Conservation (phyloP, 2,113 vertebrate species). For the Rallus limicola region DNA sequence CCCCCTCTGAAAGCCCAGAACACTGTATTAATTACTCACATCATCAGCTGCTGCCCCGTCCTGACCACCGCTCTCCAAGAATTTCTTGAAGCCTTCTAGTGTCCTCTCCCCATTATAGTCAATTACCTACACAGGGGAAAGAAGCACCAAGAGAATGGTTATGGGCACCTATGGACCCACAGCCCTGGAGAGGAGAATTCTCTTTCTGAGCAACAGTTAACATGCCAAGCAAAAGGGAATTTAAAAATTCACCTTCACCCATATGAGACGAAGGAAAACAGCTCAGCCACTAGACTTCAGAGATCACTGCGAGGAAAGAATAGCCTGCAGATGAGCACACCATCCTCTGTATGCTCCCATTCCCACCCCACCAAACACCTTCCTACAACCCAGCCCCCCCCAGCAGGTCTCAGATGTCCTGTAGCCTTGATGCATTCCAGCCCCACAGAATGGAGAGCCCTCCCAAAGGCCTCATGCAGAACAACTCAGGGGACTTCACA, state of each 20-base stretch:
- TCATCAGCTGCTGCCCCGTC: constrained; percentile 90
- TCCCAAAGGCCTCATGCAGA: not conserved
- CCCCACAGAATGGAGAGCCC: not conserved
- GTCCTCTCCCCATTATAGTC: constrained; percentile 97
- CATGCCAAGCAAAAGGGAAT: constrained; percentile 66
- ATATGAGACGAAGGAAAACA: constrained; percentile 65
- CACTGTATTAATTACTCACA: constrained; percentile 54
- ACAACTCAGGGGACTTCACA: not conserved
- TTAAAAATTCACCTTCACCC: constrained; percentile 71
- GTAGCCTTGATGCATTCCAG: not conserved
- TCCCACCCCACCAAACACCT: not conserved
- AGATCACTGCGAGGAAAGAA: constrained; percentile 66
- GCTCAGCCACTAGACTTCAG: constrained; percentile 67
- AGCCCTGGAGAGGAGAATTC: constrained; percentile 34
- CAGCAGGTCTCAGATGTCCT: not conserved
- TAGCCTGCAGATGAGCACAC: constrained; percentile 63
- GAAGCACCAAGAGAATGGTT: not conserved
- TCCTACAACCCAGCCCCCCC: not conserved
- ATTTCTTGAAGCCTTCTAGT: constrained; percentile 92
- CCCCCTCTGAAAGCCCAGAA: not conserved
- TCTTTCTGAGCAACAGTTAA: constrained; percentile 58
- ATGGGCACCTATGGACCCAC: not conserved
- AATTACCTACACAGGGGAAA: constrained; percentile 80
- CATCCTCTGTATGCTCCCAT: not conserved
- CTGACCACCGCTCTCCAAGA: constrained; percentile 93